Percentiles rank a stretch among this genome's conserved stretches.
Evolutionary conservation across 2,113 vertebrate genomes (phyloP).

Genomic region (Orientallactaga bullata): DNA sequence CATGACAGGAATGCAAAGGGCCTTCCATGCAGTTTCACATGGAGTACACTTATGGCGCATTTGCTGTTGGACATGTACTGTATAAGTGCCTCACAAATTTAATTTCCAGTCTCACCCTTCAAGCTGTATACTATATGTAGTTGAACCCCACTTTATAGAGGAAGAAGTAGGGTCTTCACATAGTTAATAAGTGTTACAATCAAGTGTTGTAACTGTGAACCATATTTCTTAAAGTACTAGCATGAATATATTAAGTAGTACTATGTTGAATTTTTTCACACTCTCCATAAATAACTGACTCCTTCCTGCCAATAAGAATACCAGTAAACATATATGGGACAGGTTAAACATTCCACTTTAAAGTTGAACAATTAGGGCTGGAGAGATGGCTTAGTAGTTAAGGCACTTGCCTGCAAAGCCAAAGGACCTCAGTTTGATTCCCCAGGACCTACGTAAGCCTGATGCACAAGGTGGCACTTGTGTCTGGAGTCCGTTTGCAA

Average conservation of each 20-base stretch:
- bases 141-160: not conserved
- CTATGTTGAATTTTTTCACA: too few relatives aligned
- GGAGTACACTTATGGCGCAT: not conserved
- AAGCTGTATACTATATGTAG: not conserved
- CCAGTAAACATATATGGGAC: slow-evolving; percentile 12
- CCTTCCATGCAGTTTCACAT: not conserved
- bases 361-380: too few relatives aligned
- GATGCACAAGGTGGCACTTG: too few relatives aligned
- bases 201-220: not conserved
- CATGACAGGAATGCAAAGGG: slow-evolving; percentile 28
- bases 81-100: slow-evolving; percentile 3
- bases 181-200: not conserved
- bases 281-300: too few relatives aligned
- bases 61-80: not conserved
- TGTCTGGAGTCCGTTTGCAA: too few relatives aligned
- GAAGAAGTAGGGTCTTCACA: not conserved
- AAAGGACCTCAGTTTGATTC: too few relatives aligned
- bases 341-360: slow-evolving; percentile 46
- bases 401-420: too few relatives aligned
- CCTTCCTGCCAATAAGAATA: too few relatives aligned
- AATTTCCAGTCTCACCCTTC: not conserved
- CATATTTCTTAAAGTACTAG: too few relatives aligned
- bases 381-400: too few relatives aligned
- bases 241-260: too few relatives aligned
- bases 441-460: too few relatives aligned